Evolutionary conservation across 2,797 vertebrate species (phyloP).

Genomic region (Hippoglossus hippoglossus): DNA sequence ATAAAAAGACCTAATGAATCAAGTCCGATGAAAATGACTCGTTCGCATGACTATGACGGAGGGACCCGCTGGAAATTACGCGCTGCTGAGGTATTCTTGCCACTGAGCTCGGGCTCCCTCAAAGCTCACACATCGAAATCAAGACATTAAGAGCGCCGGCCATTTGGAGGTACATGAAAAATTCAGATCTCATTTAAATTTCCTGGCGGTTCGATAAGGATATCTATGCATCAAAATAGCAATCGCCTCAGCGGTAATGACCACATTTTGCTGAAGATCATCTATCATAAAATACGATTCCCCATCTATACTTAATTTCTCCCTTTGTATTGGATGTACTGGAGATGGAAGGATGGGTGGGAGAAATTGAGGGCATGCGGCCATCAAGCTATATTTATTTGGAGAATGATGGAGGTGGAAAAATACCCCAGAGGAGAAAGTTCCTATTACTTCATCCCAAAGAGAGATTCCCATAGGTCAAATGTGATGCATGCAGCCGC

Average conservation of each 20-base stretch:
- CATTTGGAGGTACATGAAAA: constrained; percentile 82
- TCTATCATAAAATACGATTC: constrained; percentile 72
- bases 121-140: constrained; percentile 64
- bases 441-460: constrained; percentile 27
- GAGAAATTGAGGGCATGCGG: constrained; percentile 49
- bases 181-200: constrained; percentile 83
- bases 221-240: constrained; percentile 78
- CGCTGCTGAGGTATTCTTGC: constrained; percentile 55
- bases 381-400: constrained; percentile 55
- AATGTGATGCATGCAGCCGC: constrained; percentile 30
- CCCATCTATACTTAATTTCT: constrained; percentile 53
- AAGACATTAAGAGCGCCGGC: constrained; percentile 65
- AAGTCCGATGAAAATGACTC: constrained; percentile 58
- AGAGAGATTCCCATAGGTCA: constrained; percentile 44
- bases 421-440: constrained; percentile 35
- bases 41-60: constrained; percentile 49
- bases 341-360: constrained; percentile 45
- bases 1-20: constrained; percentile 51
- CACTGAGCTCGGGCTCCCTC: constrained; percentile 44
- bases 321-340: constrained; percentile 36
- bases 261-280: constrained; percentile 63
- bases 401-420: constrained; percentile 33
- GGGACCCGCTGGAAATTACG: constrained; percentile 51
- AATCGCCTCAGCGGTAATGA: constrained; percentile 68
- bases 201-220: constrained; percentile 64